Conservation (phyloP, 2,113 vertebrate genomes). For the Podocnemis expansa region DNA sequence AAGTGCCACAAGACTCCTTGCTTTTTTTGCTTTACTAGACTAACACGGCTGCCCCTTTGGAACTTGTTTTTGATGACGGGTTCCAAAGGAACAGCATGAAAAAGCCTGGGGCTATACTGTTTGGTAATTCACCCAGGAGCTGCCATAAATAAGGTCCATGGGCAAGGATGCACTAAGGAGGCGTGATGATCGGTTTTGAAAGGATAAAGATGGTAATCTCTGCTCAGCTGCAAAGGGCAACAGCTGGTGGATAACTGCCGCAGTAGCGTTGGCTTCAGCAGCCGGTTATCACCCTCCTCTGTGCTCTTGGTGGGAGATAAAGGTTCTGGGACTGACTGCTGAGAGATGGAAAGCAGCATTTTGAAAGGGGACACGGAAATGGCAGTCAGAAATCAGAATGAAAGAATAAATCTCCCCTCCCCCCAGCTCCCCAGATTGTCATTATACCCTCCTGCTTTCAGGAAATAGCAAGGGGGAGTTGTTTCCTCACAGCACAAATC, state of each 20-base stretch:
- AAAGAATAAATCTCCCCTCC: background rate
- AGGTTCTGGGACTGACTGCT: constrained; percentile 12
- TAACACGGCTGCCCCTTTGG: too few relatives aligned
- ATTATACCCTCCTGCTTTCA: constrained; percentile 24
- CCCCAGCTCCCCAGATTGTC: constrained; percentile 3
- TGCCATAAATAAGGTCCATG: constrained; percentile 46
- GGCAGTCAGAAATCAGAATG: constrained; percentile 50
- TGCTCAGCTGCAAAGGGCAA: constrained; percentile 44
- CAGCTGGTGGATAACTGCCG: constrained; percentile 52
- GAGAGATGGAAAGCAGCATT: background rate
- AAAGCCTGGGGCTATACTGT: background rate
- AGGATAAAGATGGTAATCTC: constrained; percentile 56
- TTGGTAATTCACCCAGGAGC: constrained; percentile 8
- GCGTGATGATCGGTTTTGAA: constrained; percentile 15
- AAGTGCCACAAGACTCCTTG: too few relatives aligned
- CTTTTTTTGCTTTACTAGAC: too few relatives aligned
- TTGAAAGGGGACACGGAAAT: constrained; percentile 47
- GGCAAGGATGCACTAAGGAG: constrained; percentile 19
- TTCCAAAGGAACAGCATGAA: background rate
- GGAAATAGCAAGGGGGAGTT: constrained; percentile 12
- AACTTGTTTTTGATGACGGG: background rate
- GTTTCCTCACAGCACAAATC: background rate
- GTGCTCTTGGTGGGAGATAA: constrained; percentile 44
- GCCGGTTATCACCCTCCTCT: constrained; percentile 49
- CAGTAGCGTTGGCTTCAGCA: constrained; percentile 32